A percentile compares a stretch with the other conserved stretches of the same genome.
Evolutionary conservation across 2,888 invertebrate species (phyloP).

Genomic region (Nomada ferruginata): DNA sequence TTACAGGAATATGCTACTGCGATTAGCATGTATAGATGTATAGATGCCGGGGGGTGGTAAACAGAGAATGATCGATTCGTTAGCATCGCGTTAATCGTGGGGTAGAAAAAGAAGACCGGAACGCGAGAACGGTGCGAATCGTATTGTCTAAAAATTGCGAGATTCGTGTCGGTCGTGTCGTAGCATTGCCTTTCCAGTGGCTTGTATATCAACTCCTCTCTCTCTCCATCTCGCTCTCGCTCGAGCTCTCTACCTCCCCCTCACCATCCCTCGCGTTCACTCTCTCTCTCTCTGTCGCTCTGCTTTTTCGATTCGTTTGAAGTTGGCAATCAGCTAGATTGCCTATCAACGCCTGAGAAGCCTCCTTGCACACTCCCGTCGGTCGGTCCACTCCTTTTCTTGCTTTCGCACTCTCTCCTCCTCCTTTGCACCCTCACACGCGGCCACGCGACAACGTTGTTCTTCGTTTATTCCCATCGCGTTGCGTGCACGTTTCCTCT

Average conservation of each 20-base stretch:
- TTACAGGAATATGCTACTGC: too few species aligned
- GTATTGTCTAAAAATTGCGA: conserved; percentile 65
- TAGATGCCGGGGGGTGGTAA: background rate
- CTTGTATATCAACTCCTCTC: conserved; percentile 59
- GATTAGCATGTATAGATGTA: too few species aligned
- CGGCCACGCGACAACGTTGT: conserved; percentile 53
- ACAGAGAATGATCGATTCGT: conserved; percentile 40
- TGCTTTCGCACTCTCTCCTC: conserved; percentile 38
- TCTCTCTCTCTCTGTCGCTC: conserved; percentile 32
- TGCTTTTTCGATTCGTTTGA: conserved; percentile 81
- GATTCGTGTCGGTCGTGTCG: conserved; percentile 55
- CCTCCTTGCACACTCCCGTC: conserved; percentile 67
- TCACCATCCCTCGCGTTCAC: too few species aligned
- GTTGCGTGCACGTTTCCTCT: conserved; percentile 40
- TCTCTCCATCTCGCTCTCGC: conserved; percentile 28
- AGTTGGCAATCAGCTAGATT: conserved; percentile 84
- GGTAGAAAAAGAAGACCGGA: conserved; percentile 3
- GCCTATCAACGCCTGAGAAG: conserved; percentile 82
- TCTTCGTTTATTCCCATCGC: conserved; percentile 46
- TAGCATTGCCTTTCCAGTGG: conserved; percentile 61
- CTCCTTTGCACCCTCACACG: conserved; percentile 58
- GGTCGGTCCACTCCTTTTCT: conserved; percentile 56
- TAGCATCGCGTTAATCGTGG: conserved; percentile 46
- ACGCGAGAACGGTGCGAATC: conserved; percentile 32
- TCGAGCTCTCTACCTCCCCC: background rate